Percentiles rank a stretch among this genome's conserved stretches.
Evolutionary conservation across 2,888 invertebrate species (phyloP).

Genomic region (Agriopis aurantiaria): DNA sequence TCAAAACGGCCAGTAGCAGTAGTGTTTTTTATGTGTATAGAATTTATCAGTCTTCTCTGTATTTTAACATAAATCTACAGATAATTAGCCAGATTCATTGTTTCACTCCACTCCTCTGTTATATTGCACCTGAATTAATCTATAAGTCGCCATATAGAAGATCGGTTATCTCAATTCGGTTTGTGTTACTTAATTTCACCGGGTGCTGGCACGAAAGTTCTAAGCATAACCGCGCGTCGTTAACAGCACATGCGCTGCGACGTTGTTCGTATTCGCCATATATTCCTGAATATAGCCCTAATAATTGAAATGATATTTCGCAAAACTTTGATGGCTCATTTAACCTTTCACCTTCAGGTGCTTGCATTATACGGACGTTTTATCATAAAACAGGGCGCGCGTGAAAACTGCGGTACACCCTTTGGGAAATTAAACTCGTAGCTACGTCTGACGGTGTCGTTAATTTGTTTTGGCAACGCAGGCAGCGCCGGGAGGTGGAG

Average conservation of each 20-base stretch:
- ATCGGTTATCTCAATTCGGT: neutral
- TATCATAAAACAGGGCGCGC: conserved; percentile 57
- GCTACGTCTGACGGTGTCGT: conserved; percentile 64
- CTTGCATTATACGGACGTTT: conserved; percentile 50
- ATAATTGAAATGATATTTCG: conserved; percentile 50
- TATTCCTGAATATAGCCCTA: conserved; percentile 35
- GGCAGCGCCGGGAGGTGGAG: conserved; percentile 46
- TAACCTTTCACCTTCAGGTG: conserved; percentile 48
- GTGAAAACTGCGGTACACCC: conserved; percentile 68
- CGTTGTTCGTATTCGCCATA: conserved; percentile 34
- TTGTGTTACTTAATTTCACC: neutral
- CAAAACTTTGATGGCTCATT: conserved; percentile 53
- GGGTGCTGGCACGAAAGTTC: neutral
- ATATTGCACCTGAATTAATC: neutral
- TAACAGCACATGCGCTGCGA: conserved; percentile 29
- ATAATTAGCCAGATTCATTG: neutral
- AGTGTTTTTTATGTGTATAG: neutral
- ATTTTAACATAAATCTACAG: neutral
- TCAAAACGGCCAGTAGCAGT: conserved; percentile 51
- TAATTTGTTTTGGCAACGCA: conserved; percentile 76
- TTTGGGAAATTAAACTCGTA: conserved; percentile 81
- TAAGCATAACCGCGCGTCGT: conserved; percentile 4
- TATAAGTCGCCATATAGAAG: neutral
- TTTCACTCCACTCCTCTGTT: neutral
- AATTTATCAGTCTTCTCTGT: neutral